Base-by-base conservation (phyloP, 2,797 vertebrate species). In the Hydrocynus forskahlii region DNA sequence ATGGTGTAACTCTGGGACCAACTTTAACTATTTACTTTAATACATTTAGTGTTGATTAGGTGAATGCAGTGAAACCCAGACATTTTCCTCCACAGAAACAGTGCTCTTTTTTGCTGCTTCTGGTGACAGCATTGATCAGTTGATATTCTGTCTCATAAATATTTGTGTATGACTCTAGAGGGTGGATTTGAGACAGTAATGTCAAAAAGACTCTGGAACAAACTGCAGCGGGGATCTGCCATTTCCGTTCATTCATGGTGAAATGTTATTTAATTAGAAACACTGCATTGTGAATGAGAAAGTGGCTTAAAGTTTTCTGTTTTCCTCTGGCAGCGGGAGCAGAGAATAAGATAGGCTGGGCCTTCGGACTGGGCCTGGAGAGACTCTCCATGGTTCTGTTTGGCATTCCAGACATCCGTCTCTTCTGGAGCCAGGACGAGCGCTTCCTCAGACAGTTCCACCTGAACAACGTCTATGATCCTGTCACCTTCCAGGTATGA, bases 351-450 rank as follows among this genome's bases (percentile, higher is more conserved):
- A 91, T 96, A 4, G 97, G 97, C 84, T 98, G 97, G 97, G 98
- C 97, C 0, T 99, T 99, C 86, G 97, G 97, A 54, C 91, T 99
- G 21, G 98, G 98, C 9, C 91, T 99, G 89, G 97, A 99, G 91
- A 91, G 97, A 7, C 89, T 99, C 86, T 96, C 97, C 81, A 98
- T 99, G 97, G 93, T 97, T 72, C 94, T 99, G 25, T 98, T 96
- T 0, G 14, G 91, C 67, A 97, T 98, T 87, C 96, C 96, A 0
- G 97, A 99, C 86, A 99, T 99, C 91, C 94, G 98, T 2, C 92
- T 98, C 19, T 99, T 99, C 92, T 99, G 97, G 97, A 97, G 97
- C 71, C 89, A 92, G 82, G 96, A 97, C 0, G 93, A 97, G 9
- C 95, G 96, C 59, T 98, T 98, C 92, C 90, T 97, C 76, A 90